Percentiles rank a stretch among this genome's conserved stretches.
Evolutionary conservation across 2,797 vertebrate species (phyloP).

Genomic region (Lemur catta): DNA sequence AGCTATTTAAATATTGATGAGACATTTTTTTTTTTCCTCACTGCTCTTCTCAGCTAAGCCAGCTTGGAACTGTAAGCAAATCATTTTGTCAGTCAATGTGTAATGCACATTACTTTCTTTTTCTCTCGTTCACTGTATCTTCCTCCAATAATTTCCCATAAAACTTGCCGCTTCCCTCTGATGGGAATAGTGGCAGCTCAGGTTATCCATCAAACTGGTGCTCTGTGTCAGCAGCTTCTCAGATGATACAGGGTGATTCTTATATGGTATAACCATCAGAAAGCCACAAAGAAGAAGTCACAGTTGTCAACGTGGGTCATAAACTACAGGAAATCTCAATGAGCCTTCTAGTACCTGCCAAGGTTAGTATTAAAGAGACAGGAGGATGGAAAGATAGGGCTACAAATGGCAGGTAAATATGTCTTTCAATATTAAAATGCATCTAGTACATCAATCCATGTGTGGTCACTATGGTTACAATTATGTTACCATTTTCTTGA

Average conservation of each 20-base stretch:
- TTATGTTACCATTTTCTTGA: not conserved
- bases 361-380: slow-evolving; percentile 31
- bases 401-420: not conserved
- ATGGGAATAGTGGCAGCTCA: slow-evolving; percentile 39
- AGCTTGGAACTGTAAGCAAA: slow-evolving; percentile 69
- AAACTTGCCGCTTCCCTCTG: slow-evolving; percentile 63
- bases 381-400: not conserved
- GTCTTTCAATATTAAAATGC: slow-evolving; percentile 2
- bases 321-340: slow-evolving; percentile 45
- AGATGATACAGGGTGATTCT: slow-evolving; percentile 62
- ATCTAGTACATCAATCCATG: not conserved
- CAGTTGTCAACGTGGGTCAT: slow-evolving; percentile 61
- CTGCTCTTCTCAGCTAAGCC: slow-evolving; percentile 7
- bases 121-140: slow-evolving; percentile 37
- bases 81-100: slow-evolving; percentile 50
- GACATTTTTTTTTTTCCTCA: not conserved
- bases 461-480: not conserved
- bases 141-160: slow-evolving; percentile 51
- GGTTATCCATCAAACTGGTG: slow-evolving; percentile 69
- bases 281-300: slow-evolving; percentile 45
- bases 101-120: not conserved
- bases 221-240: slow-evolving; percentile 55
- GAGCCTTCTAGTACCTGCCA: slow-evolving; percentile 47
- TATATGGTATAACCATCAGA: slow-evolving; percentile 40
- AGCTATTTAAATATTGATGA: slow-evolving; percentile 58